Evolutionary conservation across 2,113 vertebrate species (phyloP).

Genomic region (Gopherus flavomarginatus): DNA sequence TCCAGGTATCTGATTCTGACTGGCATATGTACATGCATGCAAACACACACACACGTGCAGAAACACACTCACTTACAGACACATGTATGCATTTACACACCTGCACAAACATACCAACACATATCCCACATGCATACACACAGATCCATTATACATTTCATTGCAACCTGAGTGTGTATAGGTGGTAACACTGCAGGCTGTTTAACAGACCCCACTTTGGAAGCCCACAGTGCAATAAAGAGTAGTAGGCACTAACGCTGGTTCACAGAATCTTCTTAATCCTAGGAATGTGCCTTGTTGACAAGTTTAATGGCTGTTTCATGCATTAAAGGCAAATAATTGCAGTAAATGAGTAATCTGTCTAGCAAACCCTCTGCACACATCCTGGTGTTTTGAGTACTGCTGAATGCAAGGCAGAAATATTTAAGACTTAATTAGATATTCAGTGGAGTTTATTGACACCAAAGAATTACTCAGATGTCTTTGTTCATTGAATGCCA

Average conservation of each 20-base stretch:
- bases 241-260: background rate
- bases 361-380: background rate
- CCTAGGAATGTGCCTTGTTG: background rate
- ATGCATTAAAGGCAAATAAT: rapidly evolving
- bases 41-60: background rate
- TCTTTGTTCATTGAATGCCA: rapidly evolving
- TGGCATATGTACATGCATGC: background rate
- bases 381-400: background rate
- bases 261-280: rapidly evolving
- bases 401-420: background rate
- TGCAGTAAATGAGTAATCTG: background rate
- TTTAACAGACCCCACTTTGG: background rate
- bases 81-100: background rate
- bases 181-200: background rate
- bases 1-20: background rate
- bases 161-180: background rate
- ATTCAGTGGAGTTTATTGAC: background rate
- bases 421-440: constrained; percentile 18
- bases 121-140: background rate
- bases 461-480: background rate
- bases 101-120: background rate
- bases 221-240: background rate
- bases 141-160: background rate
- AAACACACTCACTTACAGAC: background rate
- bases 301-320: background rate